Evolutionary conservation across 2,113 vertebrate genomes (phyloP).

Genomic region (Chinchilla lanigera): DNA sequence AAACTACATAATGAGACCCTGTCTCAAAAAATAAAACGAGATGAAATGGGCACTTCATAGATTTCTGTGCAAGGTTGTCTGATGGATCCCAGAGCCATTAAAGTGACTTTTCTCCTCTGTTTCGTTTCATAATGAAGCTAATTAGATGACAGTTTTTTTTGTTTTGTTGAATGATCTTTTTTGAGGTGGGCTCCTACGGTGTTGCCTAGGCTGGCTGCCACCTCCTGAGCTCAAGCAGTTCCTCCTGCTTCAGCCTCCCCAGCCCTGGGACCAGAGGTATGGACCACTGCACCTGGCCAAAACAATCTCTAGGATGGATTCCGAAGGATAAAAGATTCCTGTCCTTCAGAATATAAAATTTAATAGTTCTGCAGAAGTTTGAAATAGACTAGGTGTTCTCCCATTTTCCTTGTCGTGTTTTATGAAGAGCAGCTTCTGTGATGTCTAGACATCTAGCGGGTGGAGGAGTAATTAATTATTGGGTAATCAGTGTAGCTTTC

Average conservation of each 20-base stretch:
- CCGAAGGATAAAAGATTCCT: slow-evolving; percentile 15
- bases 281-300: background rate
- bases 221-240: background rate
- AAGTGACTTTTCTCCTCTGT: background rate
- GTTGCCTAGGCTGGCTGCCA: background rate
- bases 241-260: background rate
- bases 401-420: background rate
- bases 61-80: background rate
- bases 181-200: background rate
- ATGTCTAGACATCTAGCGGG: background rate
- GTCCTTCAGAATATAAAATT: background rate
- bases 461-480: background rate
- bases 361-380: slow-evolving; percentile 38
- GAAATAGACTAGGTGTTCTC: background rate
- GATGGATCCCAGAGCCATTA: background rate
- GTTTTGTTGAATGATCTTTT: background rate
- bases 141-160: slow-evolving; percentile 25
- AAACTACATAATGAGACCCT: background rate
- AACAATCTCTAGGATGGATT: background rate
- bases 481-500: background rate
- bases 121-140: background rate
- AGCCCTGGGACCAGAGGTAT: background rate
- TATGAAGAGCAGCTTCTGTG: background rate
- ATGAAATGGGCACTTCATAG: background rate
- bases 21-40: background rate